Evolutionary conservation across 2,113 vertebrate genomes (phyloP).

Genomic region (Tichodroma muraria): DNA sequence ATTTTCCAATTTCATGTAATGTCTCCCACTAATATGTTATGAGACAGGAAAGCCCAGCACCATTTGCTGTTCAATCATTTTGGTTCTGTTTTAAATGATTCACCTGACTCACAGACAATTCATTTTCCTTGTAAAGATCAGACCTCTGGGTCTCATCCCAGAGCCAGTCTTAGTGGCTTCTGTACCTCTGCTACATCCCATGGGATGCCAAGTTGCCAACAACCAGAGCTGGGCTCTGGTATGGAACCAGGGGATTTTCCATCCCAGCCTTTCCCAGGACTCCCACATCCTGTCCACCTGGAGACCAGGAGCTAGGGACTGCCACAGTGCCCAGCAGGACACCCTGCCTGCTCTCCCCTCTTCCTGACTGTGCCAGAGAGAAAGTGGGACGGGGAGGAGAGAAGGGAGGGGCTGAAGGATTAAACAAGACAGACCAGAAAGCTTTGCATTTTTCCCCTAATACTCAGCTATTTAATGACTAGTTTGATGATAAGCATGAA

Average conservation of each 20-base stretch:
- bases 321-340: background rate
- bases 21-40: background rate
- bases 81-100: background rate
- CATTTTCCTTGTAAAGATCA: background rate
- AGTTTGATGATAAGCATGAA: slow-evolving; percentile 66
- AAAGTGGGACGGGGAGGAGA: background rate
- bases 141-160: background rate
- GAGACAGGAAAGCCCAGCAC: background rate
- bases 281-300: background rate
- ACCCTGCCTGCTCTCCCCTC: background rate
- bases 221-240: background rate
- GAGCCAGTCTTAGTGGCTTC: background rate
- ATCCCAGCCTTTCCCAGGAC: background rate
- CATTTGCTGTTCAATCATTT: background rate
- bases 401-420: slow-evolving; percentile 25
- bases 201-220: background rate
- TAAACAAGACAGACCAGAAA: slow-evolving; percentile 56
- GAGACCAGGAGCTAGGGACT: background rate
- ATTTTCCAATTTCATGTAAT: background rate
- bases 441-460: slow-evolving; percentile 44
- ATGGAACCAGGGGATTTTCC: background rate
- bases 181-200: background rate
- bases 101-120: background rate
- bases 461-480: slow-evolving; percentile 53
- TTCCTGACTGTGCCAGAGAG: background rate